A percentile compares a stretch with the other conserved stretches of the same genome.
phyloP scores from a whole-genome alignment of 2,888 invertebrate species.

The Apodemia zela region DNA sequence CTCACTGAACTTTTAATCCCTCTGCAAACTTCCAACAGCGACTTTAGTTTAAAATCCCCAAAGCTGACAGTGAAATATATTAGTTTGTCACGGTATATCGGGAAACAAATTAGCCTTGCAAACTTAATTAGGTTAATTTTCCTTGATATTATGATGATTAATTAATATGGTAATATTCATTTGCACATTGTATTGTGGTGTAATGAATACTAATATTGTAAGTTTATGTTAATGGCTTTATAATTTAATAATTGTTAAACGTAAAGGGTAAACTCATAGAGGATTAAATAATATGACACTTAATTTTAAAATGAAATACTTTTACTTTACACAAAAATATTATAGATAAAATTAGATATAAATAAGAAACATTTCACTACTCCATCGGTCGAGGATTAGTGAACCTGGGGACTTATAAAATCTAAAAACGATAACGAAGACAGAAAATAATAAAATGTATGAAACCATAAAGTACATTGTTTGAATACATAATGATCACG shows the following conservation, averaged over 20 bases:
- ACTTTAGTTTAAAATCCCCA: slow-evolving; percentile 50
- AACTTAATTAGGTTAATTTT: slow-evolving; percentile 48
- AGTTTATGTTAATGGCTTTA: slow-evolving; percentile 5
- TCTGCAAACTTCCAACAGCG: slow-evolving; percentile 44
- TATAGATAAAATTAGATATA: too few relatives aligned
- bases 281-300: too few relatives aligned
- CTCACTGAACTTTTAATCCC: slow-evolving; percentile 57
- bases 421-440: too few relatives aligned
- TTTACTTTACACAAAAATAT: too few relatives aligned
- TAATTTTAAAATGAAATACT: too few relatives aligned
- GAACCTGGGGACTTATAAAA: too few relatives aligned
- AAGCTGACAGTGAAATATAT: slow-evolving; percentile 46
- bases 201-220: slow-evolving; percentile 4
- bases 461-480: too few relatives aligned
- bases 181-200: slow-evolving; percentile 15
- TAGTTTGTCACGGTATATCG: slow-evolving; percentile 38
- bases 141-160: slow-evolving; percentile 39
- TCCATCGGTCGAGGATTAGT: too few relatives aligned
- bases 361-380: too few relatives aligned
- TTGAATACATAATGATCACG: too few relatives aligned
- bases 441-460: too few relatives aligned
- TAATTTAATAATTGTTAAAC: background rate
- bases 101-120: slow-evolving; percentile 34
- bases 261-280: too few relatives aligned
- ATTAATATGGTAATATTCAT: slow-evolving; percentile 31